Conservation (phyloP, 2,113 vertebrate genomes). For the cattle (Bos taurus) region ARS-UCD2.0 NC_037345.1:38393001-38393500, state of each 20-base stretch:
- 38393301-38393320: background rate
- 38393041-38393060: slow-evolving; percentile 1
- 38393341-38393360: background rate
- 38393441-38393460: background rate
- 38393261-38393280: background rate
- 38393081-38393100: background rate
- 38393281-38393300: slow-evolving; percentile 17
- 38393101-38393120: background rate
- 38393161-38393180: background rate
- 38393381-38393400: background rate
- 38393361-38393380: background rate
- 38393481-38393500: background rate
- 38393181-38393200: background rate
- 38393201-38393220: background rate
- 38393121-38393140: background rate
- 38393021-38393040: slow-evolving; percentile 6
- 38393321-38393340: background rate
- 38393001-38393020: background rate
- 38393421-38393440: background rate
- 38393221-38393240: background rate
- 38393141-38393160: background rate
- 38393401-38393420: background rate
- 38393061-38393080: slow-evolving; percentile 1
- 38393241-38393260: background rate
- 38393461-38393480: background rate